Evolutionary conservation across 2,113 vertebrate species (phyloP), one percentile per base, ranked within the genome.

Genomic region (Blennius ocellaris): DNA sequence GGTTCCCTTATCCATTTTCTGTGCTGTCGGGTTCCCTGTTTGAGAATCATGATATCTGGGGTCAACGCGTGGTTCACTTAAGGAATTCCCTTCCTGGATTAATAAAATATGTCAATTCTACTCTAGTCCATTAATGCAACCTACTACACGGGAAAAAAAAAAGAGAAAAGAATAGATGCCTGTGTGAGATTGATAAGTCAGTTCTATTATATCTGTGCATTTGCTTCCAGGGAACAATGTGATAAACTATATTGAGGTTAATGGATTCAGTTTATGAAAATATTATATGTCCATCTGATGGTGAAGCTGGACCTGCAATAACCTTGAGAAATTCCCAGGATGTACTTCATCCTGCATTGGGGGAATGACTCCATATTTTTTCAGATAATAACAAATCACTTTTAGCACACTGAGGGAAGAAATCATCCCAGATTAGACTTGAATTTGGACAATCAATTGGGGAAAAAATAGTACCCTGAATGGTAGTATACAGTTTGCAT

Each of bases 231-330:
- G 21, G 36, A 69, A 64, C 12, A 49, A 64, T 16, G 16, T 45
- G 48, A 51, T 11, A 50, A 11, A 12, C 10, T 17, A 8, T 53
- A n/a, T 12, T 50, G 12, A 71, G 16, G 12, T 81, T 45, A 60
- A 69, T 53, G n/a, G 9, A 59, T 41, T 2, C 43, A n/a, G 69
- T 66, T 47, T 11, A 12, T 73, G 30, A 51, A 36, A 73, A 52
- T n/a, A 62, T 49, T 47, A 3, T n/a, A 38, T 2, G 37, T 38
- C 39, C 1, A 37, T 41, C 36, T 69, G 11, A 17, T 12, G 39
- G 45, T 6, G 51, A 48, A 48, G 5, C 54, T 60, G 48, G 63
- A 56, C 57, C 15, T 40, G 11, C 38, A 11, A 1, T 40, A 43
- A 59, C 15, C 11, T 54, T 16, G 14, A 40, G 36, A 67, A 51